Base-by-base conservation (phyloP, 1,140 invertebrate genomes). In the Conus betulinus region DNA sequence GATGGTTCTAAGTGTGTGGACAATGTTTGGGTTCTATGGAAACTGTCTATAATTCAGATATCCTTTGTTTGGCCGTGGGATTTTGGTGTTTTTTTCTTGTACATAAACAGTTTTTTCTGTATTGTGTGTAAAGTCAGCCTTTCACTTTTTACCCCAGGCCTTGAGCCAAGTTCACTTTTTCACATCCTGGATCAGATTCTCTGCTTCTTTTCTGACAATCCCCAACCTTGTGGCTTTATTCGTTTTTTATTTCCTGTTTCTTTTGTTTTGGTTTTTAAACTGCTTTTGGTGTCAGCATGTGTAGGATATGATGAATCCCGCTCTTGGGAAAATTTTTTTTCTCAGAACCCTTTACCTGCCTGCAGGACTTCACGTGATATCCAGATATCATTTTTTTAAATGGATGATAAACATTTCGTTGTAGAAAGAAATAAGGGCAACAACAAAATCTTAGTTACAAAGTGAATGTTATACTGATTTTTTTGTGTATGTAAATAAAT, bases 281-380 rank as follows among this genome's bases (percentile, higher is more conserved):
- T 23, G 67, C 67, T 71, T 71, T 71, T 71, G 67, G 67, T 71
- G 67, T 71, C 67, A 23, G 67, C 67, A 71, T 71, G 67, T n/a
- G 1, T 71, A 71, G 67, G 67, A 71, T 20, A 20, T 71, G 67
- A 71, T 71, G 20, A n/a, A 71, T 23, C 15, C 23, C 67, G 20
- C 20, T 23, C 67, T 23, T 71, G 67, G 67, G 67, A 23, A 23
- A 17, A 1, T 71, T 23, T 23, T 71, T 7, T 71, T 6, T 71
- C 20, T 13, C 23, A n/a, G 67, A 20, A 63, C 60, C 60, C 60
- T 63, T 63, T 63, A 63, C 60, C 60, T 63, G 60, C 60, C 60
- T 11, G 17, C 60, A 63, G 10, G 60, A 63, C 17, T 63, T 13
- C 10, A 63, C 11, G 60, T 63, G 10, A 13, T 63, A 11, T 13